Evolutionary conservation across 2,888 invertebrate genomes (phyloP), one percentile per base, ranked within the genome.

Genomic region (Ametastegia equiseti): DNA sequence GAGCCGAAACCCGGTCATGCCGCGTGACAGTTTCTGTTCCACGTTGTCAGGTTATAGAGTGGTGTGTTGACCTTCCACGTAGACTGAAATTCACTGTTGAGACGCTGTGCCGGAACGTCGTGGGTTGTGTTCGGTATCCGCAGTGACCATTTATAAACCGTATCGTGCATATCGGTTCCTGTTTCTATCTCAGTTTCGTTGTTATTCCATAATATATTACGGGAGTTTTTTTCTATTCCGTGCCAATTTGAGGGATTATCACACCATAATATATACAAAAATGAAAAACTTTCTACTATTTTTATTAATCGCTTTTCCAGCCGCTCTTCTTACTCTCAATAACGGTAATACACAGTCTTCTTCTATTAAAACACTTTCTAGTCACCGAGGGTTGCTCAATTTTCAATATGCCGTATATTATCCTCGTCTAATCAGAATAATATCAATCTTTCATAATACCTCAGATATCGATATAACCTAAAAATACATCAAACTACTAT

Each of bases 221-320:
- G n/a, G n/a, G n/a, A n/a, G n/a, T n/a, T n/a, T n/a, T n/a, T n/a
- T n/a, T n/a, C n/a, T 23, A 5, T 27, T 27, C 15, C 81, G 83
- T 36, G 79, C 54, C 65, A 60, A 69, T 67, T 78, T 80, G 82
- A 81, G 23, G 81, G 19, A 81, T 60, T 60, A 15, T 60, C 60
- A 80, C 79, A 81, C 71, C 11, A 81, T 19, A 75, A 15, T 9
- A 78, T 77, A 15, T 9, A 78, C 75, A 81, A 93, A 92, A 91
- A 96, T 97, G 96, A 96, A 94, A 92, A 93, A 94, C 88, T 92
- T 95, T 88, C 94, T 95, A 90, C 92, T 96, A 87, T 91, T 95
- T 73, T 89, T 94, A 83, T 89, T 96, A 81, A 89, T 97, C 88
- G 94, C 96, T 86, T 92, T 97, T 84, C 96, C 96, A 86, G 94